Conservation (phyloP, 2,888 invertebrate genomes). For the Napeogenes sylphis region DNA sequence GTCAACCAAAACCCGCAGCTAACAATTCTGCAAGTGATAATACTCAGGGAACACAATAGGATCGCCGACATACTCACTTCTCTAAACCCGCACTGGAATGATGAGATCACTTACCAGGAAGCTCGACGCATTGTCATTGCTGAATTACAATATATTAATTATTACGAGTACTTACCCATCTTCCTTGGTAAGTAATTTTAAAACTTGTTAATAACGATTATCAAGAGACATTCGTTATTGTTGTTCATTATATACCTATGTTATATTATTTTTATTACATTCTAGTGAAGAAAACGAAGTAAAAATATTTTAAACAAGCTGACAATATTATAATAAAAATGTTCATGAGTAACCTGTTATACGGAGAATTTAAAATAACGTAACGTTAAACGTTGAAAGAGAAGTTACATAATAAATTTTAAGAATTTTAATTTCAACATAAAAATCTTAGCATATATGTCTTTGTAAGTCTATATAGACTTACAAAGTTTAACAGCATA, state of each 20-base stretch:
- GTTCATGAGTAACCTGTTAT: too few species aligned
- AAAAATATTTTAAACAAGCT: too few species aligned
- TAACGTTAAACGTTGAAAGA: not conserved
- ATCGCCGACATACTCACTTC: constrained; percentile 77
- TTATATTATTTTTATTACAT: too few species aligned
- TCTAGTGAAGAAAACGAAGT: too few species aligned
- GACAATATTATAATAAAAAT: too few species aligned
- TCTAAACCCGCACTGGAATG: constrained; percentile 86
- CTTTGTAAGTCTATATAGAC: too few species aligned
- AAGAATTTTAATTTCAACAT: too few species aligned
- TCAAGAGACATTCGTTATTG: too few species aligned
- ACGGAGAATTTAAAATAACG: too few species aligned
- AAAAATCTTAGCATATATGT: too few species aligned
- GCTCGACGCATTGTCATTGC: constrained; percentile 83
- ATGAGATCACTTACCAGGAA: constrained; percentile 86
- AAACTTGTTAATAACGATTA: not conserved
- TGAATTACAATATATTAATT: constrained; percentile 84
- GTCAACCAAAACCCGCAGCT: constrained; percentile 86
- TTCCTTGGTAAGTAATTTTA: constrained; percentile 78
- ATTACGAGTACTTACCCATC: constrained; percentile 87
- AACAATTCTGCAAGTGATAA: constrained; percentile 81
- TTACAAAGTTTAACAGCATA: too few species aligned
- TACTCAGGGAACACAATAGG: constrained; percentile 86
- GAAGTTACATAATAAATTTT: too few species aligned
- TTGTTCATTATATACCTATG: not conserved